phyloP scores from a whole-genome alignment of 2,888 invertebrate genomes.

The Xanthia icteritia region DNA sequence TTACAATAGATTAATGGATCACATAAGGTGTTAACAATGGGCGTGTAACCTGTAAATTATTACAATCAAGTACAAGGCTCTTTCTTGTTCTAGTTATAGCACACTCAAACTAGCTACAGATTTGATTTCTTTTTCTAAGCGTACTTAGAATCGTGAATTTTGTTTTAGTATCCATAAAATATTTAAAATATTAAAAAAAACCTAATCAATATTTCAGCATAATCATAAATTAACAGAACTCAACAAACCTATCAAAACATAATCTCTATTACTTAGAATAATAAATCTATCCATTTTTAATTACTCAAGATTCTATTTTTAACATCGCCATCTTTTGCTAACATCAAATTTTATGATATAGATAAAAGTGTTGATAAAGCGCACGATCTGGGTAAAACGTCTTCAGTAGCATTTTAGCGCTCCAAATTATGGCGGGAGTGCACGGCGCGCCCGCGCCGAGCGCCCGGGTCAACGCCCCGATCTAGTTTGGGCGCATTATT shows the following conservation, averaged over 20 bases:
- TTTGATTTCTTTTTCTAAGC: background rate
- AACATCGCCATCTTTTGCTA: constrained; percentile 8
- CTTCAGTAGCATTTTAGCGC: constrained; percentile 83
- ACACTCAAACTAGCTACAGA: background rate
- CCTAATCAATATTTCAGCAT: constrained; percentile 2
- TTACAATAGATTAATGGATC: constrained; percentile 12
- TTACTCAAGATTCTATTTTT: constrained; percentile 24
- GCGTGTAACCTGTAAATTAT: constrained; percentile 26
- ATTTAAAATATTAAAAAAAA: background rate
- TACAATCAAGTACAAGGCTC: constrained; percentile 32
- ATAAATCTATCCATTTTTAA: constrained; percentile 36
- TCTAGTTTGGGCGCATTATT: constrained; percentile 90
- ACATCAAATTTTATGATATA: constrained; percentile 31
- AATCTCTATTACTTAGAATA: background rate
- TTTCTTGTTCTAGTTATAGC: constrained; percentile 20
- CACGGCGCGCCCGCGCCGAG: constrained; percentile 81
- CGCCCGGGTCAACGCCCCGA: constrained; percentile 87
- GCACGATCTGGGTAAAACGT: constrained; percentile 45
- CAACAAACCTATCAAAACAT: constrained; percentile 3
- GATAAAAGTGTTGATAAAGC: constrained; percentile 37
- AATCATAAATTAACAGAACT: constrained; percentile 12
- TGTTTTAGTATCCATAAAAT: background rate
- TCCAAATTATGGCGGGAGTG: constrained; percentile 78
- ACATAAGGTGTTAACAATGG: constrained; percentile 30
- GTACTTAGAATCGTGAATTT: background rate